Base-by-base conservation (phyloP, 1,140 invertebrate species). In the Atta cephalotes region DNA sequence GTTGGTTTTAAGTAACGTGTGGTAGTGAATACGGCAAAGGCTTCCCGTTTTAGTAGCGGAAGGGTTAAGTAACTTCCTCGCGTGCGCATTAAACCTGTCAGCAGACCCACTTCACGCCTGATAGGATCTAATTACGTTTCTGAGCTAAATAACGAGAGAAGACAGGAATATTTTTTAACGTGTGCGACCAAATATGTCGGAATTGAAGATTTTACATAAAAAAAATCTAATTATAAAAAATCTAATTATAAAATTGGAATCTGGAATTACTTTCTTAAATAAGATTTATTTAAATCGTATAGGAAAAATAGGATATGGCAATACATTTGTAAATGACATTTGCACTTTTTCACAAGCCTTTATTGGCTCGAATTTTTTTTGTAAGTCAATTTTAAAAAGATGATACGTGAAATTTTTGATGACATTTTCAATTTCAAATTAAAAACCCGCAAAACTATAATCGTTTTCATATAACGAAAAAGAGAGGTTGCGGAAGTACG, bases 91-190 rank as follows among this genome's bases (percentile, higher is more conserved):
- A 81, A 81, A 6, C 39, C 25, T 49, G 70, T 62, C 70, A 74
- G 70, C 56, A 84, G 56, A 45, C 9, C 56, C 80, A 84, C 53
- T 74, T 76, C 39, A 62, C 56, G 80, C 25, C 68, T 74, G 70
- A 63, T 76, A 84, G 70, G 70, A 76, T 84, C 45, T 84, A 62
- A 45, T 84, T 84, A 60, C 56, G 14, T 76, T 76, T 76, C 72
- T 76, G 21, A 62, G 21, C 51, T 45, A 51, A 81, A 71, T 51
- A 76, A 39, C 25, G 49, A 39, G 7, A 35, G 18, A 74, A 49
- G 51, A 71, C 56, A 51, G 14, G 7, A 49, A 31, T n/a, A 31
- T 53, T 45, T 12, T 58, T 56, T 39, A 10, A 6, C 9, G 31
- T 10, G 49, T 62, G 21, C 4, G 18, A 31, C 28, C 3, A 56